Base-by-base conservation (phyloP, 2,797 vertebrate genomes). In the Morelia viridis region DNA sequence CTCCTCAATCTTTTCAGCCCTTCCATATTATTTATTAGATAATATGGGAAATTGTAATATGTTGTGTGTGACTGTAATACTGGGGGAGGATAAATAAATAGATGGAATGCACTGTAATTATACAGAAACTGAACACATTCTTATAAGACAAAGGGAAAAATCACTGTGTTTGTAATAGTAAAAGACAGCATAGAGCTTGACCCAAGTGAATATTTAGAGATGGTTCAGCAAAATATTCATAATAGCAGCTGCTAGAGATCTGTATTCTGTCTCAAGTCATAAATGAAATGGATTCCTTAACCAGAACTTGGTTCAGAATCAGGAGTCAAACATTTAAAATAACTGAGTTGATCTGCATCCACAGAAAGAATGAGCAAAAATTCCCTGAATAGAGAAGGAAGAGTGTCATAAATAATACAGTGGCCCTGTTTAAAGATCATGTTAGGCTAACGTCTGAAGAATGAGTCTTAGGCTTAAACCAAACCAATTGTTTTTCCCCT, bases 221-320 rank as follows among this genome's bases (percentile, higher is more conserved):
- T 90, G 93, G 91, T 94, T 96, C 94, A 90, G 91, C 97, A 94
- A 97, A 97, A 96, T 97, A 97, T 97, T 97, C 96, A 97, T 97
- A 95, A 95, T 94, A 88, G 93, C 95, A 95, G 92, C 91, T 94
- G 95, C 95, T 85, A n/a, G 94, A 95, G 94, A 95, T 62, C 93
- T 93, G 90, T 83, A 87, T 94, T 92, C 92, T 95, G 92, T 96
- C 95, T 93, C 94, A 93, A 94, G 95, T 95, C 95, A 92, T 84
- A 96, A 93, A 68, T 92, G 96, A 95, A 96, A 96, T 93, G 94
- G 91, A 94, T 93, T 95, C 56, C 90, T 93, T 93, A 92, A 89
- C 92, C 93, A 91, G 95, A 95, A 93, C 93, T 76, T 91, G 91
- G 91, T 88, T 94, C 88, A 2, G 85, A 91, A 94, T 95, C 93